A percentile compares a stretch with the other conserved stretches of the same genome.
phyloP scores from a whole-genome alignment of 2,113 vertebrate species.

The Pipa parva region DNA sequence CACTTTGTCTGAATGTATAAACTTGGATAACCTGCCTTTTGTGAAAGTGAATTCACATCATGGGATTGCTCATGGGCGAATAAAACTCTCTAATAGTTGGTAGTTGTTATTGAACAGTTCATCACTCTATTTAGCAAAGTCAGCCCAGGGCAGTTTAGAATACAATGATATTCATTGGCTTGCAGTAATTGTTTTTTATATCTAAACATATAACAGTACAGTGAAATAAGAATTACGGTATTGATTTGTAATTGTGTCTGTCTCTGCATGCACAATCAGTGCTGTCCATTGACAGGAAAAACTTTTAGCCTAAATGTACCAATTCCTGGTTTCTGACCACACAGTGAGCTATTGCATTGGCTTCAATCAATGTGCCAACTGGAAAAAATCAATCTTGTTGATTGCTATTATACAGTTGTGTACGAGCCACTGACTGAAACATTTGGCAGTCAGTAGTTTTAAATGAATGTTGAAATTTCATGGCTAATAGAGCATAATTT shows the following conservation, averaged over 20 bases:
- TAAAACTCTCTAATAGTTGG: too few species aligned
- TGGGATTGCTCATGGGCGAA: too few species aligned
- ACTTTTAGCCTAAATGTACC: background rate
- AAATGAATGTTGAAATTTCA: background rate
- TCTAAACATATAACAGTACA: background rate
- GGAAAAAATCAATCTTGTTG: background rate
- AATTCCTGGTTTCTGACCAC: background rate
- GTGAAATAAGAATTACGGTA: background rate
- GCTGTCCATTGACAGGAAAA: background rate
- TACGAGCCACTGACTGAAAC: background rate
- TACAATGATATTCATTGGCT: background rate
- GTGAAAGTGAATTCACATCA: too few species aligned
- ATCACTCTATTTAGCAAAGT: background rate
- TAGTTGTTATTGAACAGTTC: background rate
- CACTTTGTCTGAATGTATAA: too few species aligned
- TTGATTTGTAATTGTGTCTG: background rate
- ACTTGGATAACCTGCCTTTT: too few species aligned
- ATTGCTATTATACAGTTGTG: conserved; percentile 1
- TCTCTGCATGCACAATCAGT: background rate
- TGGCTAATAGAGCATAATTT: background rate
- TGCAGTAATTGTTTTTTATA: background rate
- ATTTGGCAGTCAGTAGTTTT: background rate
- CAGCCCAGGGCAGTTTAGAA: background rate
- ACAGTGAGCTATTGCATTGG: background rate
- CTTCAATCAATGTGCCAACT: background rate